phyloP scores from a whole-genome alignment of 2,888 invertebrate species.

The Lobophora halterata region DNA sequence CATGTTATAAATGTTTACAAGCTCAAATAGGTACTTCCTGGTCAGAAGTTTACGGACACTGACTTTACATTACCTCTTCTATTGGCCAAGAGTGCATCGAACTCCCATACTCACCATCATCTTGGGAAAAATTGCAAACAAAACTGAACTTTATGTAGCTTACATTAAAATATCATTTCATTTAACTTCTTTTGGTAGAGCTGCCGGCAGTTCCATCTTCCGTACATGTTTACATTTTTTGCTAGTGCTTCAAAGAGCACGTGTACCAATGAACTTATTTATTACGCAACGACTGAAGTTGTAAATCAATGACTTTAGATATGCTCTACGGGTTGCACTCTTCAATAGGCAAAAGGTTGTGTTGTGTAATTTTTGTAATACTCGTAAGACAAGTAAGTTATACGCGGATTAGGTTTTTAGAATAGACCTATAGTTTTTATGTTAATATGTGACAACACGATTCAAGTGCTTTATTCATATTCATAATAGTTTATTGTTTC shows the following conservation, averaged over 20 bases:
- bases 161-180: neutral
- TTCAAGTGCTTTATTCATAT: too few relatives aligned
- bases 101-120: conserved; percentile 28
- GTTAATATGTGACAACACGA: too few relatives aligned
- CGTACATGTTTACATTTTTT: conserved; percentile 56
- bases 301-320: conserved; percentile 43
- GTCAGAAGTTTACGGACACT: conserved; percentile 23
- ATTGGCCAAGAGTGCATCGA: conserved; percentile 39
- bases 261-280: conserved; percentile 25
- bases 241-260: conserved; percentile 33
- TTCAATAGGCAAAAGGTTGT: too few relatives aligned
- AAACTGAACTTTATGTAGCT: conserved; percentile 16
- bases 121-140: conserved; percentile 14
- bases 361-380: neutral
- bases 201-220: conserved; percentile 9
- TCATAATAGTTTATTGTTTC: too few relatives aligned
- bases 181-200: neutral
- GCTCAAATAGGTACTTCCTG: conserved; percentile 16
- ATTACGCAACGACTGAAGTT: conserved; percentile 34
- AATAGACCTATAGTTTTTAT: too few relatives aligned
- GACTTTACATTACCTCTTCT: conserved; percentile 16
- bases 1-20: conserved; percentile 14
- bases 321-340: neutral
- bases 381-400: too few relatives aligned
- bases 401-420: too few relatives aligned